A percentile compares a stretch with the other conserved stretches of the same genome.
phyloP scores from a whole-genome alignment of 2,888 invertebrate genomes.

The Dolichomitus sp. region DNA sequence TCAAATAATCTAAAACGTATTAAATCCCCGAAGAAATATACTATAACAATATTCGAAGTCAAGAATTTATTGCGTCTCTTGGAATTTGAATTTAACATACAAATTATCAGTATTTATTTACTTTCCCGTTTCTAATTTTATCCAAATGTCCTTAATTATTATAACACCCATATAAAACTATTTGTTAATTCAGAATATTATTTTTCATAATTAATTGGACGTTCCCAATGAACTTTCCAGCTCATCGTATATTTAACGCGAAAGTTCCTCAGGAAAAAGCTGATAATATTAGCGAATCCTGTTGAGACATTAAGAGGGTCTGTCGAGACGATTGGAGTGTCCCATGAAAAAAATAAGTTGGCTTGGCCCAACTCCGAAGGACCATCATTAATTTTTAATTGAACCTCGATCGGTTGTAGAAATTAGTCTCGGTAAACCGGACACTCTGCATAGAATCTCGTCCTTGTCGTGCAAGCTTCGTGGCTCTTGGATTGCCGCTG shows the following conservation, averaged over 20 bases:
- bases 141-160: no score
- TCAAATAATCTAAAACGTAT: no score
- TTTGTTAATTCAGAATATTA: no score
- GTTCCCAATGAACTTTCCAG: no score
- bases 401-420: constrained; percentile 76
- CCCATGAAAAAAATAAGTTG: not conserved
- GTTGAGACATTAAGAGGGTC: not conserved
- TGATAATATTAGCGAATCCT: not conserved
- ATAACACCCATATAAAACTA: no score
- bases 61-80: no score
- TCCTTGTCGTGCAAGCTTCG: constrained; percentile 34
- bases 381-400: constrained; percentile 77
- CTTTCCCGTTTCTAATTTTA: no score
- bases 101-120: no score
- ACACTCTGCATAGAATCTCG: constrained; percentile 48
- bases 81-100: no score
- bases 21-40: no score
- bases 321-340: not conserved
- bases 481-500: constrained; percentile 37
- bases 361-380: constrained; percentile 9
- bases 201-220: no score
- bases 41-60: no score
- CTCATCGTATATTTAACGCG: not conserved
- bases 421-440: constrained; percentile 72
- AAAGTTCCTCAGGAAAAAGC: not conserved